Conservation (phyloP, 2,797 vertebrate genomes). For the Pyrocephalus nanus region DNA sequence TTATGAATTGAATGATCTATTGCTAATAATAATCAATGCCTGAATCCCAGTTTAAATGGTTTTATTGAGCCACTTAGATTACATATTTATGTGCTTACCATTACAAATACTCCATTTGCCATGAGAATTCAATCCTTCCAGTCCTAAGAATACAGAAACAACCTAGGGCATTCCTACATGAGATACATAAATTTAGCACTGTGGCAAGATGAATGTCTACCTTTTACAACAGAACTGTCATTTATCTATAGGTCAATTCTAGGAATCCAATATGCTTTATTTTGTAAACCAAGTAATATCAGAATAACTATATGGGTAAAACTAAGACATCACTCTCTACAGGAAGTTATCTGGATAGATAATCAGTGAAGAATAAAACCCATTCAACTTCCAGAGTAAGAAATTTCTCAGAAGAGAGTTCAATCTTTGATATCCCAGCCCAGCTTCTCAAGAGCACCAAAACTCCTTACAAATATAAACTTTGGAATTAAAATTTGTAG, state of each 20-base stretch:
- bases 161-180: not conserved
- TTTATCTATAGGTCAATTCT: not conserved
- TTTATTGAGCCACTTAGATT: not conserved
- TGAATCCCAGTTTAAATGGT: constrained; percentile 18
- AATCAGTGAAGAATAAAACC: not conserved
- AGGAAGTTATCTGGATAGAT: not conserved
- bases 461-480: not conserved
- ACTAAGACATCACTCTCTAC: not conserved
- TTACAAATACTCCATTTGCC: not conserved
- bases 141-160: not conserved
- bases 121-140: not conserved
- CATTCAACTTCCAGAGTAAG: not conserved
- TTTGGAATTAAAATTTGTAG: not conserved
- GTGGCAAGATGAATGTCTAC: not conserved
- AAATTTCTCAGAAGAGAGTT: not conserved
- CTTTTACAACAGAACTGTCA: not conserved
- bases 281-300: not conserved
- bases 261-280: not conserved
- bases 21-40: constrained; percentile 23
- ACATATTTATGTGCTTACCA: not conserved
- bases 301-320: not conserved
- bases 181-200: not conserved
- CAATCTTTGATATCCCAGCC: not conserved
- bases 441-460: not conserved
- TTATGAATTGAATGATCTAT: constrained; percentile 38